phyloP scores from a whole-genome alignment of 2,888 invertebrate species.

The Caenorhabditis sp. region DNA sequence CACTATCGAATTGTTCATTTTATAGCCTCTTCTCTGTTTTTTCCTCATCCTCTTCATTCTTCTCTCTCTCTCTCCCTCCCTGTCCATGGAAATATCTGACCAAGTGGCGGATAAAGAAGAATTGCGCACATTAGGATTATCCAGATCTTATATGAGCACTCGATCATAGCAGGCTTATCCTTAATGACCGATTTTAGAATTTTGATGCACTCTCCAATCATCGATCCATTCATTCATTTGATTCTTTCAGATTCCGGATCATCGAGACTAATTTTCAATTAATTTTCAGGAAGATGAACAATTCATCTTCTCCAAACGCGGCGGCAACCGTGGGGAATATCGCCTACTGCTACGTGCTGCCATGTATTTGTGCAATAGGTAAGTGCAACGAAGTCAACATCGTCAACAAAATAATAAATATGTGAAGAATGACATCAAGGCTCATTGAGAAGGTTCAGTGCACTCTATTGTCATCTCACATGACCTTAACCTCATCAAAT shows the following conservation, averaged over 20 bases:
- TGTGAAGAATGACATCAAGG: not conserved
- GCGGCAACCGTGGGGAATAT: conserved; percentile 67
- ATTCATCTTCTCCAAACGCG: conserved; percentile 56
- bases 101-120: conserved; percentile 2
- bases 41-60: not conserved
- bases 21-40: not conserved
- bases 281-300: conserved; percentile 53
- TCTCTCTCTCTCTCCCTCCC: not conserved
- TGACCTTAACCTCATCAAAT: conserved; percentile 45
- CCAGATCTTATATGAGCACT: conserved; percentile 36
- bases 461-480: too few species aligned
- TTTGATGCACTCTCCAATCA: conserved; percentile 21
- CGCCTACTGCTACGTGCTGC: conserved; percentile 79
- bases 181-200: conserved; percentile 36
- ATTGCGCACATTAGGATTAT: conserved; percentile 50
- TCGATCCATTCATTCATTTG: not conserved
- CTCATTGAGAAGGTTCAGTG: too few species aligned
- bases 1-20: too few species aligned
- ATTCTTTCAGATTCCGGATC: not conserved
- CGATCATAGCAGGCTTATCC: conserved; percentile 8
- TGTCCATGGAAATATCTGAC: not conserved
- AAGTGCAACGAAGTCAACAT: conserved; percentile 3
- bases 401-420: too few species aligned
- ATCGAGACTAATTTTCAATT: not conserved
- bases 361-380: conserved; percentile 77